Conservation (phyloP, 2,797 vertebrate genomes). For the Microhierax caerulescens region DNA sequence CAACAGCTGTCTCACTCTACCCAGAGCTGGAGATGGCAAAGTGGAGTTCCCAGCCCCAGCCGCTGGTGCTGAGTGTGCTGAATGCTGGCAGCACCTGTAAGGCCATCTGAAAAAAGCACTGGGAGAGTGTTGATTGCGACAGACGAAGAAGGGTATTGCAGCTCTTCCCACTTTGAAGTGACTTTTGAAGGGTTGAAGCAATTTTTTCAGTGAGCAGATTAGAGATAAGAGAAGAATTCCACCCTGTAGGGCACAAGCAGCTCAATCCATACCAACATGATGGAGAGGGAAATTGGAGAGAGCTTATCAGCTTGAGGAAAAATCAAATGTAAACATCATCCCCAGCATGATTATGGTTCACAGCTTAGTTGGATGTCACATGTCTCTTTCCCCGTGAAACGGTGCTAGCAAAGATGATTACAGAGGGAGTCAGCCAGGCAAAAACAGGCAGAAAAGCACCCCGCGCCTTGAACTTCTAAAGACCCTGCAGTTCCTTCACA, state of each 20-base stretch:
- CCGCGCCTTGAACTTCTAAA: not conserved
- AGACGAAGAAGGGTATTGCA: not conserved
- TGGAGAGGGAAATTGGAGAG: constrained; percentile 36
- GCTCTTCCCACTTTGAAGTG: constrained; percentile 7
- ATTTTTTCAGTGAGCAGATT: not conserved
- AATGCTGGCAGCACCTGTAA: not conserved
- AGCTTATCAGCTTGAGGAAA: constrained; percentile 52
- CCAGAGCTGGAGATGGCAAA: not conserved
- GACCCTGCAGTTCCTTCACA: constrained; percentile 38
- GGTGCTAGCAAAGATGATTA: constrained; percentile 3
- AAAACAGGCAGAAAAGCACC: constrained; percentile 11
- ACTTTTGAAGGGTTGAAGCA: constrained; percentile 26
- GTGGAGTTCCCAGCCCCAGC: not conserved
- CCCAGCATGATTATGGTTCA: constrained; percentile 22
- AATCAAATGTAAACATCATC: constrained; percentile 47
- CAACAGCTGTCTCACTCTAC: not conserved
- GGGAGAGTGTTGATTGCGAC: fast-evolving
- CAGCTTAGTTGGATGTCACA: constrained; percentile 29
- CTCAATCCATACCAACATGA: not conserved
- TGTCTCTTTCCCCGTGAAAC: not conserved
- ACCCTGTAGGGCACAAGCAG: not conserved
- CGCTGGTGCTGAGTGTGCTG: not conserved
- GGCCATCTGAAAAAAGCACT: not conserved
- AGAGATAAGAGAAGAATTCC: constrained; percentile 52
- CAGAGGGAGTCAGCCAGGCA: constrained; percentile 21